Conservation (phyloP, 2,113 vertebrate genomes). For the Pimephales promelas region DNA sequence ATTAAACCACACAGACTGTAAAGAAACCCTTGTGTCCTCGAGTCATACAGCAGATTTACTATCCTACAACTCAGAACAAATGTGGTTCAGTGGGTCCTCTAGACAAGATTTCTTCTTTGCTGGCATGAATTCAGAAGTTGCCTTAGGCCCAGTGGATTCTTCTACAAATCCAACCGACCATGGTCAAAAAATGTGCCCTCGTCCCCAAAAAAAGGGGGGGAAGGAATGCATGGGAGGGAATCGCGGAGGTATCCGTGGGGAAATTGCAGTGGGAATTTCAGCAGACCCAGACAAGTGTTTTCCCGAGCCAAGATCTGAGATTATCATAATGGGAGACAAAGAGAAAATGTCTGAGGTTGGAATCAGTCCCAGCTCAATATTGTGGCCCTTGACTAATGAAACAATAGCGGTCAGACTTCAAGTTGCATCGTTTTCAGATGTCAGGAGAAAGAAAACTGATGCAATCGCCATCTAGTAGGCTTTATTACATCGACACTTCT, state of each 20-base stretch:
- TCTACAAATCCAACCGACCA: slow-evolving; percentile 16
- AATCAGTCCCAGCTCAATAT: slow-evolving; percentile 63
- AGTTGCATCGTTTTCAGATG: slow-evolving; percentile 53
- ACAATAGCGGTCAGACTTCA: slow-evolving; percentile 62
- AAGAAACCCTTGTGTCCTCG: not conserved
- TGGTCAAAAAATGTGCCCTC: slow-evolving; percentile 21
- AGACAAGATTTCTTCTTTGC: not conserved
- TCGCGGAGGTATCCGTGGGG: slow-evolving; percentile 42
- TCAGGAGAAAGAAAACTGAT: slow-evolving; percentile 49
- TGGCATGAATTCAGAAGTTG: not conserved
- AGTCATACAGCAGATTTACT: slow-evolving; percentile 7
- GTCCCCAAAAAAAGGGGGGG: not conserved
- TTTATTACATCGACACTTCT: not conserved
- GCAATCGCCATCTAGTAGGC: not conserved
- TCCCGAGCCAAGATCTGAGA: slow-evolving; percentile 58
- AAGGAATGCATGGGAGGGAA: slow-evolving; percentile 31
- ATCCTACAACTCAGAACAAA: not conserved
- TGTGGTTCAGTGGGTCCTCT: not conserved
- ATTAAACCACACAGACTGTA: slow-evolving; percentile 27
- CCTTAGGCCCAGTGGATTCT: not conserved
- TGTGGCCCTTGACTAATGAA: slow-evolving; percentile 52
- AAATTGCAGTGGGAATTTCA: slow-evolving; percentile 54
- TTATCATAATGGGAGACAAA: slow-evolving; percentile 68
- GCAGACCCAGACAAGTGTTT: slow-evolving; percentile 56
- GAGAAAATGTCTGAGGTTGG: slow-evolving; percentile 50